Percentiles rank a stretch among this genome's conserved stretches.
These are phyloP conservation scores for Bungarus multicinctus DNA, from an alignment of 2,113 vertebrate genomes.

Conservation along the genomic window DNA sequence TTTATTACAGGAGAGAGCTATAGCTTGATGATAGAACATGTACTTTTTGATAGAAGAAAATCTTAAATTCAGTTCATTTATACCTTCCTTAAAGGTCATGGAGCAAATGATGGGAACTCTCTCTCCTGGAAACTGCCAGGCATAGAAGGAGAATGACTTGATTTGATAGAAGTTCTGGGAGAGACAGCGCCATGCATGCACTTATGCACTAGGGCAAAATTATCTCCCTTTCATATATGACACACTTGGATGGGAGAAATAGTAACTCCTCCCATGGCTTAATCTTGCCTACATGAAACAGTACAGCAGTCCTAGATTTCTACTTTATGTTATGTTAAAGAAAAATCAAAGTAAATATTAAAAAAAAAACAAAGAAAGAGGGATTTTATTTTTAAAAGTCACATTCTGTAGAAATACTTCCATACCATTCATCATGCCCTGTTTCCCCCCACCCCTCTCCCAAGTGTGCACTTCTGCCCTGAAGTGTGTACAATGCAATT, in stretches of 20 bases:
- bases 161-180: not conserved
- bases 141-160: not conserved
- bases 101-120: not conserved
- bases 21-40: not conserved
- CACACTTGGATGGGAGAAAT: not conserved
- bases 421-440: not conserved
- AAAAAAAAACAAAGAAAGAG: not conserved
- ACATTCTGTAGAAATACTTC: not conserved
- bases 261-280: not conserved
- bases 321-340: not conserved
- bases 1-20: not conserved
- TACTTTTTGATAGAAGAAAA: not conserved
- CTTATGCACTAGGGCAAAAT: not conserved
- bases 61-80: not conserved
- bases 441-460: not conserved
- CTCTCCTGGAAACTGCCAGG: not conserved
- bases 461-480: slow-evolving; percentile 10
- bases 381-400: not conserved
- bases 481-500: slow-evolving; percentile 30
- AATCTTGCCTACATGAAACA: not conserved
- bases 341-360: not conserved
- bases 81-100: not conserved
- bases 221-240: not conserved
- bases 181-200: not conserved
- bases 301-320: not conserved